Evolutionary conservation across 2,888 invertebrate species (phyloP).

Genomic region (Syrista parreyssii): DNA sequence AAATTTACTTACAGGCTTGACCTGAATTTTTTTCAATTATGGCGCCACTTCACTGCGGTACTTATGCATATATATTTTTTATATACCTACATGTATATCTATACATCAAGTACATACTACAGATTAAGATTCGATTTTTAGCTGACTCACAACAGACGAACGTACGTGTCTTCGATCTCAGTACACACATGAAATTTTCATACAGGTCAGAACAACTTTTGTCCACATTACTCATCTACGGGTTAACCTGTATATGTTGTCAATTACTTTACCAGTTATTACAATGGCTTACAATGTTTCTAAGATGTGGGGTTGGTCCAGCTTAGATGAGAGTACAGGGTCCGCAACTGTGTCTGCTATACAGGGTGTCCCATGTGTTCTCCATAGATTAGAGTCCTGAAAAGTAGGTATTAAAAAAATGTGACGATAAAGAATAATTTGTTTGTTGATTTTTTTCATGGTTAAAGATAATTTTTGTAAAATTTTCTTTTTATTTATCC

Average conservation of each 20-base stretch:
- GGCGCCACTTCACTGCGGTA: background rate
- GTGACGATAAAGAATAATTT: background rate
- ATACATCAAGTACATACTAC: background rate
- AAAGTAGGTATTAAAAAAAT: background rate
- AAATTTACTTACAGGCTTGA: background rate
- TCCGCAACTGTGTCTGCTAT: slow-evolving; percentile 4
- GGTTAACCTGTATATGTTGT: background rate
- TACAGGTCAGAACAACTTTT: background rate
- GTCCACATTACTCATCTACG: background rate
- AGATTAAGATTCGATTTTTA: slow-evolving; percentile 15
- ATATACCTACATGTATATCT: background rate
- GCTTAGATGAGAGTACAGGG: slow-evolving; percentile 8
- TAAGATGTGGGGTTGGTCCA: background rate
- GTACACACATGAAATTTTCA: slow-evolving; percentile 16
- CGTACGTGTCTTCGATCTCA: background rate
- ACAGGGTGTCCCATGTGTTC: slow-evolving; percentile 12
- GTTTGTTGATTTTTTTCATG: slow-evolving; percentile 1
- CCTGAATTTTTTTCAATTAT: background rate
- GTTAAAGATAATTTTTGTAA: background rate
- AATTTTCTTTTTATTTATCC: slow-evolving; percentile 14
- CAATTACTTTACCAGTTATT: background rate
- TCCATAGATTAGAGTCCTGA: background rate
- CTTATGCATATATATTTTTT: background rate
- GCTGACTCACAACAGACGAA: slow-evolving; percentile 22
- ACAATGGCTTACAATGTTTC: background rate